Conservation (phyloP, 1,140 invertebrate genomes). For the Saccostrea echinata region DNA sequence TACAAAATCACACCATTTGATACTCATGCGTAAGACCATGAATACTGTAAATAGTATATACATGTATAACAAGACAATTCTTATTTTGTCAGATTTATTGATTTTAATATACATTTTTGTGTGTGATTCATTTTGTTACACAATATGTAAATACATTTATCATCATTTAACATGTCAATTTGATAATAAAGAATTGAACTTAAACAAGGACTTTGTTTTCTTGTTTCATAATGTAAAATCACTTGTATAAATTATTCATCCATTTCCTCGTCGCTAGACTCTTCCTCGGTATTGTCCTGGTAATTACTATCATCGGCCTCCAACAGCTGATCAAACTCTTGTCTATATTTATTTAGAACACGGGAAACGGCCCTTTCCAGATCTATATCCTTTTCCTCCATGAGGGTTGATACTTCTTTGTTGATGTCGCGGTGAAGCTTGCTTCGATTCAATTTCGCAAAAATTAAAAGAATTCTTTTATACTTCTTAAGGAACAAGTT, state of each 20-base stretch:
- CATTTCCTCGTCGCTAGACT: not conserved
- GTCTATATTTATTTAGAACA: not conserved
- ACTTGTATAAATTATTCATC: not conserved
- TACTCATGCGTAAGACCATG: too few species aligned
- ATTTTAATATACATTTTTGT: too few species aligned
- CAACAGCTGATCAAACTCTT: not conserved
- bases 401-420: not conserved
- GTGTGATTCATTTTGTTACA: too few species aligned
- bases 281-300: not conserved
- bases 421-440: not conserved
- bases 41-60: too few species aligned
- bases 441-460: not conserved
- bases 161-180: too few species aligned
- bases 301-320: slow-evolving; percentile 2
- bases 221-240: too few species aligned
- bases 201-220: too few species aligned
- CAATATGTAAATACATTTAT: too few species aligned
- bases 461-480: not conserved
- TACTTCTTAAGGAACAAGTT: not conserved
- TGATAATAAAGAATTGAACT: too few species aligned
- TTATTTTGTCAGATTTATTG: too few species aligned
- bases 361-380: not conserved
- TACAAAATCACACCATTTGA: too few species aligned
- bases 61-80: too few species aligned
- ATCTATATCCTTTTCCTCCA: not conserved